phyloP scores from a whole-genome alignment of 2,113 vertebrate genomes.

The Chloroceryle aenea region DNA sequence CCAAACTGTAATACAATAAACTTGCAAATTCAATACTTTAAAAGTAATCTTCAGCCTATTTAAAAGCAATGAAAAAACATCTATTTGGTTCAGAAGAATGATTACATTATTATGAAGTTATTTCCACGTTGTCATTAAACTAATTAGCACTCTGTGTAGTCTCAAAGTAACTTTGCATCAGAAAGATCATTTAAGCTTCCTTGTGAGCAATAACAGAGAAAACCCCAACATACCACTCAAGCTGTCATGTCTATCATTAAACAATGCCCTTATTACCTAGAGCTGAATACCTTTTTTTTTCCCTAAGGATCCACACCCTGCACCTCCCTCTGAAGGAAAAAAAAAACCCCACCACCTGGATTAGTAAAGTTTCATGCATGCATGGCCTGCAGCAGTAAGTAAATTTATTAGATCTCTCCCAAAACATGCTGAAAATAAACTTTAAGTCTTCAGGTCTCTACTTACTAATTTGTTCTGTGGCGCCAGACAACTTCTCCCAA shows the following conservation, averaged over 20 bases:
- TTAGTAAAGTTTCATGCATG: conserved; percentile 33
- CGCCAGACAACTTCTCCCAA: conserved; percentile 71
- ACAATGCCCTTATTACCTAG: conserved; percentile 12
- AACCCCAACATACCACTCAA: background rate
- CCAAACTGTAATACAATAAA: background rate
- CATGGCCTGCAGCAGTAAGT: conserved; percentile 67
- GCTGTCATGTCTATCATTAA: background rate
- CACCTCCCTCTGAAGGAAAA: conserved; percentile 19
- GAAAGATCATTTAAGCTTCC: conserved; percentile 1
- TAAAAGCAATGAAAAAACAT: background rate
- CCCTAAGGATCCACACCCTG: conserved; percentile 42
- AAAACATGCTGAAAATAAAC: conserved; percentile 79
- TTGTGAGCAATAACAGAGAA: background rate
- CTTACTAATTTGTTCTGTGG: conserved; percentile 74
- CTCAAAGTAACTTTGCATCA: background rate
- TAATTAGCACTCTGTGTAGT: background rate
- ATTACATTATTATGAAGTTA: background rate
- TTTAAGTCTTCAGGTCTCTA: conserved; percentile 69
- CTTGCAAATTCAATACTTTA: background rate
- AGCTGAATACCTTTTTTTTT: conserved; percentile 25
- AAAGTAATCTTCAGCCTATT: background rate
- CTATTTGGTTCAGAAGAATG: background rate
- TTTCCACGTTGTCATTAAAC: background rate
- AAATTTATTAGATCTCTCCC: conserved; percentile 75
- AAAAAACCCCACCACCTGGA: conserved; percentile 64